Conservation (phyloP, 2,888 invertebrate species). For the Gymnocheta viridis region DNA sequence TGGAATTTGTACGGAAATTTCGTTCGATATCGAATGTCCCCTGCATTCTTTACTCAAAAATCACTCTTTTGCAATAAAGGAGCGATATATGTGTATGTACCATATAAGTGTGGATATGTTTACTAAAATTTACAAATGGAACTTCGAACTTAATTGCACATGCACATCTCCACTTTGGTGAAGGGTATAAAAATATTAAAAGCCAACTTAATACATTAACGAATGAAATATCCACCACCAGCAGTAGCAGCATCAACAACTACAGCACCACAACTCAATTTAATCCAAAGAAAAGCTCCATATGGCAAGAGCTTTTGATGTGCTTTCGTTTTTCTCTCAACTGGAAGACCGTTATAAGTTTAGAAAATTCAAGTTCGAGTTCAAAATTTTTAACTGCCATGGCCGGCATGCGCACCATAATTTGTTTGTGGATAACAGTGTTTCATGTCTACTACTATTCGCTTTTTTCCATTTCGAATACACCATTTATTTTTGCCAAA, state of each 20-base stretch:
- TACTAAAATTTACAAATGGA: no score
- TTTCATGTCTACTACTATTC: conserved; percentile 78
- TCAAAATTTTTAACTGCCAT: conserved; percentile 73
- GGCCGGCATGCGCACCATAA: conserved; percentile 75
- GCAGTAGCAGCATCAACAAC: conserved; percentile 27
- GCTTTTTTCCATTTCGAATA: conserved; percentile 75
- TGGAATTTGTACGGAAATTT: no score
- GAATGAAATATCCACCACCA: neutral
- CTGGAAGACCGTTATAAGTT: conserved; percentile 68
- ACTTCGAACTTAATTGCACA: neutral
- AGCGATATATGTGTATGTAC: no score
- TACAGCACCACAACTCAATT: conserved; percentile 26
- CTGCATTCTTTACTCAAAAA: no score
- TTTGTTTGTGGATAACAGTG: conserved; percentile 77
- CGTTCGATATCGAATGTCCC: no score
- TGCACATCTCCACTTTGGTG: neutral
- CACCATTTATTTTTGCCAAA: conserved; percentile 75
- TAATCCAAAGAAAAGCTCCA: conserved; percentile 52
- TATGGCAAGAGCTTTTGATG: conserved; percentile 72
- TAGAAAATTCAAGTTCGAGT: conserved; percentile 68
- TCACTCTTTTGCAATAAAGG: no score
- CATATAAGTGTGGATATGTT: no score
- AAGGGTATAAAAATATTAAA: conserved; percentile 4
- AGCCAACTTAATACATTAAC: neutral
- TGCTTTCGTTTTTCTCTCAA: conserved; percentile 76